A percentile compares a stretch with the other conserved stretches of the same genome.
Evolutionary conservation across 2,797 vertebrate genomes (phyloP).

Genomic region (Acanthurus tractus): DNA sequence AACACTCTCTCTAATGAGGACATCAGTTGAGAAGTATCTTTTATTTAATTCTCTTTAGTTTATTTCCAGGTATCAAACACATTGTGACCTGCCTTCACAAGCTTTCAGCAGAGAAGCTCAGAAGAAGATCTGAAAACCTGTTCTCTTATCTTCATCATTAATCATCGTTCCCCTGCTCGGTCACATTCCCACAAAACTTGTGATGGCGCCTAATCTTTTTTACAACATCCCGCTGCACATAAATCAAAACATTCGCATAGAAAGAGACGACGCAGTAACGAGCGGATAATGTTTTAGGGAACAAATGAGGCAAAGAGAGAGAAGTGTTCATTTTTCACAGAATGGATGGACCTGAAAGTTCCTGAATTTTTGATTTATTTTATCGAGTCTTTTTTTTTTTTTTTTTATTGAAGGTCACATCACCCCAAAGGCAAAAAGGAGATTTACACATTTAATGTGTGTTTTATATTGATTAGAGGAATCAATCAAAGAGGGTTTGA

Average conservation of each 20-base stretch:
- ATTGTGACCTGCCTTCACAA: background rate
- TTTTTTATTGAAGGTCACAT: constrained; percentile 14
- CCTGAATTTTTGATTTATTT: constrained; percentile 27
- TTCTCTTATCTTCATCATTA: constrained; percentile 13
- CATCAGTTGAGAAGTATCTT: background rate
- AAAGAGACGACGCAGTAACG: background rate
- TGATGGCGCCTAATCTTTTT: constrained; percentile 11
- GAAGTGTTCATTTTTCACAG: constrained; percentile 44
- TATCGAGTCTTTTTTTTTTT: background rate
- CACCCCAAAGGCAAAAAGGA: background rate
- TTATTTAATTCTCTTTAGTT: background rate
- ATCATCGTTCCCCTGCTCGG: background rate
- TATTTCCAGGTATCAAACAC: background rate
- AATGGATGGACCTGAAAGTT: constrained; percentile 17
- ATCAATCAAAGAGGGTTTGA: background rate
- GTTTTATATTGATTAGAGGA: background rate
- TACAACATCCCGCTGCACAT: constrained; percentile 9
- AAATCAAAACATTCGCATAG: constrained; percentile 27
- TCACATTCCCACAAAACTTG: constrained; percentile 17
- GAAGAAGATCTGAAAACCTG: background rate
- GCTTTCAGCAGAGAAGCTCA: background rate
- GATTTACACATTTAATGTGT: background rate
- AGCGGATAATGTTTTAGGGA: background rate
- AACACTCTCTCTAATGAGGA: background rate
- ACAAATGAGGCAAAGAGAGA: constrained; percentile 33